Percentiles rank a stretch among this genome's conserved stretches.
Evolutionary conservation across 2,113 vertebrate genomes (phyloP).

Genomic region (Python bivittatus): DNA sequence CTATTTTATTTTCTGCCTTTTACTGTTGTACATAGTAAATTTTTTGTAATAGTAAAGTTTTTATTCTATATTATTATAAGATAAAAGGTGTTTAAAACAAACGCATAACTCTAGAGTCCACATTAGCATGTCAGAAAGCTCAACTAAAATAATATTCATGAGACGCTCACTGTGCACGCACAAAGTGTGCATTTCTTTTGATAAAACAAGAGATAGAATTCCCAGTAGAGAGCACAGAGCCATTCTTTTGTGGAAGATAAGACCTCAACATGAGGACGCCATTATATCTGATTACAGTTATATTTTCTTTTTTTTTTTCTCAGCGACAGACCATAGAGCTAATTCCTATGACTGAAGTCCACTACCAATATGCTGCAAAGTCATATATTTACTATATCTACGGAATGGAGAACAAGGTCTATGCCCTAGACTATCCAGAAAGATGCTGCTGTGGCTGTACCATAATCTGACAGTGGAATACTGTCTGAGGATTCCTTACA

Average conservation of each 20-base stretch:
- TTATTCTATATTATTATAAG: too few relatives aligned
- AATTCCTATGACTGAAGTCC: constrained; percentile 82
- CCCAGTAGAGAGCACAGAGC: background rate
- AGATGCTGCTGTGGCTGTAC: constrained; percentile 59
- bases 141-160: background rate
- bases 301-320: constrained; percentile 33
- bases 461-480: constrained; percentile 36
- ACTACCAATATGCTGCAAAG: constrained; percentile 74
- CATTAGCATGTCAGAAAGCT: background rate
- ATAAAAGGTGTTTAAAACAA: background rate
- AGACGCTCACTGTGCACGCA: background rate
- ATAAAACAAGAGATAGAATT: background rate
- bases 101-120: background rate
- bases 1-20: background rate
- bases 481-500: background rate
- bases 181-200: background rate
- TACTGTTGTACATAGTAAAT: background rate
- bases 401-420: constrained; percentile 77
- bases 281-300: background rate
- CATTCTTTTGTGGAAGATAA: background rate
- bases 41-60: background rate
- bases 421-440: constrained; percentile 70
- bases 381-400: constrained; percentile 76
- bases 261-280: background rate
- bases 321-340: constrained; percentile 84